Base-by-base conservation (phyloP, 2,113 vertebrate species). In the Tricholaema leucomelas region DNA sequence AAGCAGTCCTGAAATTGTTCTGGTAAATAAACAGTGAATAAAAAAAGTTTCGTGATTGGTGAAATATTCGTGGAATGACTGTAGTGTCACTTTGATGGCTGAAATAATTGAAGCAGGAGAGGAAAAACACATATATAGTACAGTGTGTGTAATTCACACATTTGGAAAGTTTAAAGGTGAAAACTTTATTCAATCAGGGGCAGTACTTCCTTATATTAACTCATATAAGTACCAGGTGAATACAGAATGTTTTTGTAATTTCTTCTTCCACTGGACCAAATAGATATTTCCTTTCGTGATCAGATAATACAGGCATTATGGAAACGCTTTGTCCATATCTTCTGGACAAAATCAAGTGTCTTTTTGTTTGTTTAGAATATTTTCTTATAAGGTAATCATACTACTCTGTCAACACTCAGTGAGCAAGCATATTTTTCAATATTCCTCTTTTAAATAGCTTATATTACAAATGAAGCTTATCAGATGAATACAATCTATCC, bases 391-490 rank as follows among this genome's bases (percentile, higher is more conserved):
- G 95, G 23, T 89, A 95, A 95, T 96, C 93, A 87, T 94, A 94
- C 93, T 96, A 95, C 64, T 95, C 69, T 75, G 91, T 96, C 96
- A 96, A 28, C 69, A 93, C 88, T 92, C 91, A 92, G 75, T 96
- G 82, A 86, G 92, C 88, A 96, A 88, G 97, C 75, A 84, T 95
- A 93, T 96, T 97, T 97, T 97, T 97, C 92, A 94, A 42, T 87
- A 96, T 97, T 95, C 87, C 71, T 93, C 82, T 97, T 97, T 97
- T 97, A 97, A 97, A 97, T 97, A 97, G 96, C 90, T 96, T 97
- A 85, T 96, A 94, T 93, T 92, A 93, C 91, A 97, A 96, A 97
- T 87, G 97, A 96, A 96, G 91, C 31, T 88, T 96, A 96, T 88
- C 94, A 95, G 92, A 97, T 83, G 91, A 97, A 92, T 56, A 94